Base-by-base conservation (phyloP, 23 tunicate species). In the Oikopleura dioica region DNA sequence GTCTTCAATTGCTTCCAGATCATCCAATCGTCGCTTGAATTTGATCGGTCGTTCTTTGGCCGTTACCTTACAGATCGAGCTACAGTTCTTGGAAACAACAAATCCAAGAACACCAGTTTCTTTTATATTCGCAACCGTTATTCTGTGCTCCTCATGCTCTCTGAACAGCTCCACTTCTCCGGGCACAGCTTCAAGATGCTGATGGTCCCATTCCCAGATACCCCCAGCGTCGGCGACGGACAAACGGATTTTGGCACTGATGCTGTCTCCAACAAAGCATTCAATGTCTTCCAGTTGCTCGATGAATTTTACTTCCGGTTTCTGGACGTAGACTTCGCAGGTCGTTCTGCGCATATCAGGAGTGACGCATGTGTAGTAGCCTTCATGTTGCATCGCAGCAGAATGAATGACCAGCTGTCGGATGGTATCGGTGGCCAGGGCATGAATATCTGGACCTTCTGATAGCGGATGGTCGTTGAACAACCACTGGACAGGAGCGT, bases 291-390 rank as follows among this genome's bases (percentile, higher is more conserved):
- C 21, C 9, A 21, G 55, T 44, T 44, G 5, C 33, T 63, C 72
- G 33, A 63, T 63, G 26, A 63, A 63, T 28, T 16, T 5, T 12
- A 63, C 72, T 63, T 63, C 72, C 33, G 72, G 72, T 63, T 63
- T 63, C 72, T 63, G 72, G 29, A 63, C 72, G 26, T 12, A 63
- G 16, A 63, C 16, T 63, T 63, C 72, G 33, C 72, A 63, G 26
- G 29, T 63, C 26, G 72, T 63, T 63, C 33, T 63, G 72, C 72
- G 72, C 72, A 63, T 63, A 63, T 63, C 72, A 12, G 72, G 72
- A 2, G 72, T 63, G 2, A 63, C 32, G 26, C 72, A 63, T 12
- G 72, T 12, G 33, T 63, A 63, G 4, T 2, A 2, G 29, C 72
- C 72, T 63, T 63, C 72, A 28, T 63, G 72, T 21, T 28, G 4